Conservation (phyloP, 2,888 invertebrate species). For the Synanthedon tipuliformis region DNA sequence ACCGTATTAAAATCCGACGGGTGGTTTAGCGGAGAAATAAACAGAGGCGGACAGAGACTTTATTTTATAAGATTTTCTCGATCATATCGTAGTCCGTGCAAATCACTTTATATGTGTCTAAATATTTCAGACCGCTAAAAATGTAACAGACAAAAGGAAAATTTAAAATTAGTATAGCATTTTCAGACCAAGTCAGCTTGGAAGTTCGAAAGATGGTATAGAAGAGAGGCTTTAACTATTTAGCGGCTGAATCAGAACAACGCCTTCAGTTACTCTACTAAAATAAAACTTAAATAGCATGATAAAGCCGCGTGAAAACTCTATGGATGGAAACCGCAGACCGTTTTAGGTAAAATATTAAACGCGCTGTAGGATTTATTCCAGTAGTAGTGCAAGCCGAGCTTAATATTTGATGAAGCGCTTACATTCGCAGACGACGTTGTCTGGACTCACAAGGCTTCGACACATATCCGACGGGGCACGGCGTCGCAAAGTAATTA, state of each 20-base stretch:
- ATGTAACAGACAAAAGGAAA: no score
- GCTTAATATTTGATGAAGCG: conserved; percentile 59
- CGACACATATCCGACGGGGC: no score
- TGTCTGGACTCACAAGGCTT: conserved; percentile 24
- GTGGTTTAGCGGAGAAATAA: no score
- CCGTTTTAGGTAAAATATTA: conserved; percentile 64
- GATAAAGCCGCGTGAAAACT: conserved; percentile 47
- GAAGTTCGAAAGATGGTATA: neutral
- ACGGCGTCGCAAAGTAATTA: no score
- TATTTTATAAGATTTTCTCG: no score
- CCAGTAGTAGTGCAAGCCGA: conserved; percentile 31
- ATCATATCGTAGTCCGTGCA: no score
- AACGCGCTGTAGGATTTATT: conserved; percentile 53
- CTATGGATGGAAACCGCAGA: conserved; percentile 47
- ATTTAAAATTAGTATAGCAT: neutral
- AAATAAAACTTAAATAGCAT: conserved; percentile 53
- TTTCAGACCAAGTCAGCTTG: neutral
- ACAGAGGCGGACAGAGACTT: no score
- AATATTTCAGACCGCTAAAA: no score
- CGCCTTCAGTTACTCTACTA: conserved; percentile 14
- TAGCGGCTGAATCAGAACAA: conserved; percentile 24
- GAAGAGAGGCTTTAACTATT: conserved; percentile 30
- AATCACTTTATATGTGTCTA: no score
- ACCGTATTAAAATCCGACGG: no score
- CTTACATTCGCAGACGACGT: conserved; percentile 35